These are phyloP conservation scores for Eubucco bourcierii DNA, from an alignment of 2,113 vertebrate genomes.

Conservation along the genomic window DNA sequence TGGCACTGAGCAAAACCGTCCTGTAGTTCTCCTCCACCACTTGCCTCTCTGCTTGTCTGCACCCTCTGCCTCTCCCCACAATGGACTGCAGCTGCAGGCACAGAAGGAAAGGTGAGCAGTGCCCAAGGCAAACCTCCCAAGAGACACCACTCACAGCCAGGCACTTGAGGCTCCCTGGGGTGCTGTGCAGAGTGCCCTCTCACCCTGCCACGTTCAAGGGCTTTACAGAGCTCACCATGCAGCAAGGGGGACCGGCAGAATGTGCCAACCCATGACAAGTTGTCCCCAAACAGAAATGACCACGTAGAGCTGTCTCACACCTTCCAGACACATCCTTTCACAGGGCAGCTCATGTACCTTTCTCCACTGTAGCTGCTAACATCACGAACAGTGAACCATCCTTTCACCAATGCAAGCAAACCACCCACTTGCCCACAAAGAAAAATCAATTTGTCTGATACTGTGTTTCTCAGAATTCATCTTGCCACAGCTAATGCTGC, in stretches of 20 bases:
- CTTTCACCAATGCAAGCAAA: not conserved
- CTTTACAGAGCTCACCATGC: not conserved
- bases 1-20: not conserved
- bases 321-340: not conserved
- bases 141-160: not conserved
- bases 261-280: not conserved
- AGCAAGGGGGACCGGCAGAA: not conserved
- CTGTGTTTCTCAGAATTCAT: not conserved
- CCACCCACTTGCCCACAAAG: not conserved
- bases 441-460: not conserved
- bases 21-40: not conserved
- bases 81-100: not conserved
- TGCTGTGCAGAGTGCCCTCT: not conserved
- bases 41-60: not conserved
- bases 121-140: not conserved
- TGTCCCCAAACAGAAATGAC: not conserved
- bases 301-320: not conserved
- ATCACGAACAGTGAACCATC: not conserved
- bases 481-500: not conserved
- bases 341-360: not conserved
- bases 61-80: not conserved
- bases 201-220: not conserved
- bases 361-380: not conserved
- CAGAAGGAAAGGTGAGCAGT: not conserved
- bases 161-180: not conserved